These are phyloP conservation scores for Cecropterus lyciades DNA, from an alignment of 1,140 invertebrate genomes.

Conservation along the genomic window DNA sequence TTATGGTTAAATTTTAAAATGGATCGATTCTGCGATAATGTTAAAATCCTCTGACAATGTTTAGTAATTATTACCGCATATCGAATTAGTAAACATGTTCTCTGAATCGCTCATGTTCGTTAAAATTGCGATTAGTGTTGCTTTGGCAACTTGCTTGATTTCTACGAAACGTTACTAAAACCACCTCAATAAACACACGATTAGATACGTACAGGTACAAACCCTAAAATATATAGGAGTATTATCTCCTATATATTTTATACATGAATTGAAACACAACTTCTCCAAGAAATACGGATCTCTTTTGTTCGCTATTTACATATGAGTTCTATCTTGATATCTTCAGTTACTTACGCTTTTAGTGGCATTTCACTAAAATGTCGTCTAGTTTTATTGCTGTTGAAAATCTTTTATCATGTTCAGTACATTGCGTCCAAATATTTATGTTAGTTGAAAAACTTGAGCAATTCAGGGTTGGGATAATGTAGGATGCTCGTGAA, in stretches of 20 bases:
- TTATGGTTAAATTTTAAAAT: too few species aligned
- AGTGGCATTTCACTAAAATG: conserved; percentile 10
- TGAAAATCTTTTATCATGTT: conserved; percentile 31
- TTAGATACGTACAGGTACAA: background rate
- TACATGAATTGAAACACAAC: background rate
- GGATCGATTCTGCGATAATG: too few species aligned
- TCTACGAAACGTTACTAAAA: too few species aligned
- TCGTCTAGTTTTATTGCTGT: conserved; percentile 20
- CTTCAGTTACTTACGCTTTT: conserved; percentile 16
- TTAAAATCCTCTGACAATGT: too few species aligned
- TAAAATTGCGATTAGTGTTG: too few species aligned
- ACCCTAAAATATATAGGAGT: too few species aligned
- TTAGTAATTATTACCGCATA: too few species aligned
- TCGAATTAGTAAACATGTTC: too few species aligned
- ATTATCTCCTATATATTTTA: too few species aligned
- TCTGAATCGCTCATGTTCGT: too few species aligned
- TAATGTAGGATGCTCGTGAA: conserved; percentile 40
- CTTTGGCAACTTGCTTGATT: too few species aligned
- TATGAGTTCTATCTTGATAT: conserved; percentile 8
- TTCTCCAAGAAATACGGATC: conserved; percentile 12
- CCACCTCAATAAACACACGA: too few species aligned
- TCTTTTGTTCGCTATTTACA: conserved; percentile 23
- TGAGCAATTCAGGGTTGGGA: conserved; percentile 29
- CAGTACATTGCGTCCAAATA: conserved; percentile 25
- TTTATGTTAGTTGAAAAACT: conserved; percentile 34